phyloP scores from a whole-genome alignment of 2,797 vertebrate genomes.

The Urophycis tenuis region DNA sequence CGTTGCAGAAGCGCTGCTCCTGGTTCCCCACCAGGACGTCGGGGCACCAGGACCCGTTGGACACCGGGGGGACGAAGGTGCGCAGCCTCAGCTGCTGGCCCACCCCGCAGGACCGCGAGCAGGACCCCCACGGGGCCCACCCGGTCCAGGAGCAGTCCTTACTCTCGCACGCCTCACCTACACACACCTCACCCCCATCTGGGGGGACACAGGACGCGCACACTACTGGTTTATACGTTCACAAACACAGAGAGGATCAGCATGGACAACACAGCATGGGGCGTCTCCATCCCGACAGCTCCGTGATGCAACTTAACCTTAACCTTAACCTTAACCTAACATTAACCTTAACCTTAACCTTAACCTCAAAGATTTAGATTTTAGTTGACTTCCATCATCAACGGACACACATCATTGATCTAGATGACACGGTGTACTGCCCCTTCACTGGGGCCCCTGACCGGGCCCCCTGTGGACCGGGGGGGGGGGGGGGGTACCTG shows the following conservation, averaged over 20 bases:
- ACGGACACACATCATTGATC: too few relatives aligned
- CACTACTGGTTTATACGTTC: neutral
- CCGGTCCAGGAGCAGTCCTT: conserved; percentile 80
- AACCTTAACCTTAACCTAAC: too few relatives aligned
- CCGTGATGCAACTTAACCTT: too few relatives aligned
- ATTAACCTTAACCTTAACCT: too few relatives aligned
- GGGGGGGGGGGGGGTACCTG: conserved; percentile 55
- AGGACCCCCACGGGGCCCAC: conserved; percentile 76
- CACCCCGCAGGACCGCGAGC: conserved; percentile 81
- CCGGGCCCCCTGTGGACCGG: too few relatives aligned
- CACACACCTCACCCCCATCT: conserved; percentile 62
- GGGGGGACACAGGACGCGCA: conserved; percentile 20
- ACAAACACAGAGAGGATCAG: too few relatives aligned
- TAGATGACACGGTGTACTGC: too few relatives aligned
- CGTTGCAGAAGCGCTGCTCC: conserved; percentile 81
- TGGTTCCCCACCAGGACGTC: conserved; percentile 75
- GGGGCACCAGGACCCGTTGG: conserved; percentile 73
- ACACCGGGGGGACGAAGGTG: conserved; percentile 69
- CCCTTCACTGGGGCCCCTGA: too few relatives aligned
- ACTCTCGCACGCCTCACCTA: conserved; percentile 51
- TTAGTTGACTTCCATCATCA: too few relatives aligned
- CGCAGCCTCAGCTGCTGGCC: conserved; percentile 80
- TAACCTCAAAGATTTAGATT: too few relatives aligned
- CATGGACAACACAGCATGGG: too few relatives aligned
- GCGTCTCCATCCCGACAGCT: too few relatives aligned